phyloP scores from a whole-genome alignment of 2,888 invertebrate genomes.

The Byasa hedistus region DNA sequence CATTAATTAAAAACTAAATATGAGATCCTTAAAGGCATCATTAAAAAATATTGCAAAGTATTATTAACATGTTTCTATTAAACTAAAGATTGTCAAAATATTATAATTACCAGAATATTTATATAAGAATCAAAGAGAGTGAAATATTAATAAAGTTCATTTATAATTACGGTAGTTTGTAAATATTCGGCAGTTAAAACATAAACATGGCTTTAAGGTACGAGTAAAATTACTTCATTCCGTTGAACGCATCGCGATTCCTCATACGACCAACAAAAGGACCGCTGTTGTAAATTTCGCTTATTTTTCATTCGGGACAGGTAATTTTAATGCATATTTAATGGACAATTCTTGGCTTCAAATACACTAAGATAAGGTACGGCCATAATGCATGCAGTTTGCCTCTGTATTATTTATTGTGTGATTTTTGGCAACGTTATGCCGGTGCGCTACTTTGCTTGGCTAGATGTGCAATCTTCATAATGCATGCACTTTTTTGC shows the following conservation, averaged over 20 bases:
- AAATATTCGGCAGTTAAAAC: neutral
- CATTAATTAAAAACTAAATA: no score
- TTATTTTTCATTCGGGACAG: slow-evolving; percentile 73
- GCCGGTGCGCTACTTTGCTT: slow-evolving; percentile 70
- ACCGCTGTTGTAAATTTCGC: slow-evolving; percentile 40
- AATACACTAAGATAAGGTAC: slow-evolving; percentile 78
- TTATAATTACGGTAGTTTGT: neutral
- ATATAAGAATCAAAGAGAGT: no score
- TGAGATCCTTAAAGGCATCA: no score
- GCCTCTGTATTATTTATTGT: slow-evolving; percentile 76
- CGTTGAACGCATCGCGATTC: slow-evolving; percentile 41
- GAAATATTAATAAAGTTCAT: neutral
- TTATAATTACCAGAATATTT: no score
- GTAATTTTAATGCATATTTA: slow-evolving; percentile 81
- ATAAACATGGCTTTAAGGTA: slow-evolving; percentile 24
- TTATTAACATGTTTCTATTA: neutral
- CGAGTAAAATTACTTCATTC: slow-evolving; percentile 44
- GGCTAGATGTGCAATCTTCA: slow-evolving; percentile 78
- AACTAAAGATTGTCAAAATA: neutral
- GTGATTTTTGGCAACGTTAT: slow-evolving; percentile 78
- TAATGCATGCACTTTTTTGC: slow-evolving; percentile 76
- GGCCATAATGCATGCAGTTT: slow-evolving; percentile 78
- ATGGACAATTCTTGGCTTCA: slow-evolving; percentile 80
- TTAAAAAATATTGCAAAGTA: neutral
- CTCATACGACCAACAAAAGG: slow-evolving; percentile 48